Evolutionary conservation across 2,888 invertebrate species (phyloP), one percentile per base, ranked within the genome.

Genomic region (Monoplex corrugatus): DNA sequence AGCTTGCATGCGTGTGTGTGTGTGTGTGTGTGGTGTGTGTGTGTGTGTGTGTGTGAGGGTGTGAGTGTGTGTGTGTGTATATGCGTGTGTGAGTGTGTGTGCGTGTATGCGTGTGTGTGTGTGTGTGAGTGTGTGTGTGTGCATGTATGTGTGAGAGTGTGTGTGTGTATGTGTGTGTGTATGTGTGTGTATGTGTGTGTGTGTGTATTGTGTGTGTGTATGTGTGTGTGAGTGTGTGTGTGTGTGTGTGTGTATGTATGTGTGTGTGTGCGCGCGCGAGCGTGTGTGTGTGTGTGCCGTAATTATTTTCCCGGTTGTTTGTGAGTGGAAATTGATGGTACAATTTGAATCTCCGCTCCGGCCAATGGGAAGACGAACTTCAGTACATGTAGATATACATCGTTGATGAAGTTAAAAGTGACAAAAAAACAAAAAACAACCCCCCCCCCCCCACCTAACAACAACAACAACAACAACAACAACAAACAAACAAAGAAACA

Each of bases 71-170:
- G 50, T 84, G 32, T 84, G 50, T 35, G 32, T 50, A 28, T 50
- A 50, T 32, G 57, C 35, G 35, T 84, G 50, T 50, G 84, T 50
- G 50, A 19, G 50, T 38, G 40, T 38, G 8, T 82, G 82, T 40
- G 43, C 23, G 28, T 5, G 43, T 82, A 40, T 82, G 28, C 40
- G 44, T 40, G 82, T 40, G 82, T 40, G 82, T 40, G 43, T 40
- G 82, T 40, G 82, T 40, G 43, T n/a, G 43, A n/a, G 82, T 82
- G 82, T 82, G 45, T 82, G 45, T 82, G 82, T 82, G 82, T 82
- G 82, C n/a, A 43, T 82, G 82, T 82, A 43, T 82, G 82, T 5
- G 16, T 45, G n/a, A n/a, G n/a, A n/a, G n/a, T 32, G 32, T 5
- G 28, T 78, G 38, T 78, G 38, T 78, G 78, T 78, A 10, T n/a